phyloP scores from a whole-genome alignment of 1,140 invertebrate species.

The Thrips palmi region DNA sequence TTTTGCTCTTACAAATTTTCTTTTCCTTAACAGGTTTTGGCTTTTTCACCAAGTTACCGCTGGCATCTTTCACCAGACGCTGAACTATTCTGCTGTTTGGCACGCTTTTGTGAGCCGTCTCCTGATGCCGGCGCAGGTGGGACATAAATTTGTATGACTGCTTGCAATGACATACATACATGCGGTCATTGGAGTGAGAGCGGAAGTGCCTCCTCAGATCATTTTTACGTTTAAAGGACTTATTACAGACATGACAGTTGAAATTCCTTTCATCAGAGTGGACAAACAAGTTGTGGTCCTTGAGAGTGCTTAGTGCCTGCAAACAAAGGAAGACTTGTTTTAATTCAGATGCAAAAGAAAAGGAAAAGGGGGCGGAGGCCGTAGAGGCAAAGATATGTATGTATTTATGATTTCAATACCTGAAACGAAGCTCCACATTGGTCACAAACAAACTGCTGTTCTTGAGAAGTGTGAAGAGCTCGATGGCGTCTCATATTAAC shows the following conservation, averaged over 20 bases:
- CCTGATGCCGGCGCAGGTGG: constrained; percentile 8
- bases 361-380: too few species aligned
- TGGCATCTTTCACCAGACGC: too few species aligned
- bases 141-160: constrained; percentile 3
- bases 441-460: constrained; percentile 10
- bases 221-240: constrained; percentile 3
- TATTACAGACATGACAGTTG: constrained; percentile 10
- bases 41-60: too few species aligned
- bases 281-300: constrained; percentile 3
- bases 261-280: constrained; percentile 9
- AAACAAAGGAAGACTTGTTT: too few species aligned
- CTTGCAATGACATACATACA: constrained; percentile 9
- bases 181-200: constrained; percentile 1
- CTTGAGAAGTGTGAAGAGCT: constrained; percentile 2
- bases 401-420: too few species aligned
- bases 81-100: too few species aligned
- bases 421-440: constrained; percentile 6
- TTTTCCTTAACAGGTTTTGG: too few species aligned
- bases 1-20: too few species aligned
- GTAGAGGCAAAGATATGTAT: too few species aligned
- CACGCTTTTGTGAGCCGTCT: constrained; percentile 3
- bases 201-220: constrained; percentile 7
- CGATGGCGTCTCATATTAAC: constrained; percentile 5
- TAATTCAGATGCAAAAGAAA: too few species aligned
- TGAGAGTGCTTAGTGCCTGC: too few species aligned